Evolutionary conservation across 2,888 invertebrate genomes (phyloP), one percentile per base, ranked within the genome.

Genomic region (Branchellion lobata): DNA sequence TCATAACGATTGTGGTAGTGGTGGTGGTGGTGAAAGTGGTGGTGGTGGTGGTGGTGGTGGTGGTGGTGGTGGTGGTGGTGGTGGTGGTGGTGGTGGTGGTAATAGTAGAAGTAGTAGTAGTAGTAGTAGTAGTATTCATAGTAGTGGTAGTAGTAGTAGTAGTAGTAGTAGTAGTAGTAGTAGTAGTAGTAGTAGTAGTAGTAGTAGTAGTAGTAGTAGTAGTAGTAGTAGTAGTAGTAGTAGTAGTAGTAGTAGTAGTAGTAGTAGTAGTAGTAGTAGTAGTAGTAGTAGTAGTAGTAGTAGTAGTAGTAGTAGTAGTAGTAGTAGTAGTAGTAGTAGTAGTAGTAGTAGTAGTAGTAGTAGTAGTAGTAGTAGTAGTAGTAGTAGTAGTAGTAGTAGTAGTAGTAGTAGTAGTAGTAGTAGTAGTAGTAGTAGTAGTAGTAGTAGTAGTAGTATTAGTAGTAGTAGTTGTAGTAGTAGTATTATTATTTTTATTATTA

Each of bases 271-370:
- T 68, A 68, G 18, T 68, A 68, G 18, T 68, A 68, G 14, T 24
- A 68, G 18, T 68, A 68, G 18, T 68, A 68, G 18, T 68, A 68
- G 18, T 68, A 68, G 18, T 68, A 68, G 33, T 73, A 73, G 73
- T 33, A 33, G 73, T 73, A 73, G 73, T 33, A 33, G 73, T 73
- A 73, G 34, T 33, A 33, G 73, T 73, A 73, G 73, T 33, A 33
- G 73, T 73, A 73, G 73, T 33, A 33, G 73, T 73, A 73, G 73
- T 33, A 33, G 73, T 73, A 73, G 73, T 33, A 33, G 73, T 73
- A 36, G 73, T 33, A 33, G 73, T 73, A 73, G 73, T 33, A 33
- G 73, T 73, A 73, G 34, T 33, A 33, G 73, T 73, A 73, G 34
- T 33, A 33, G 73, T 73, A 73, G 73, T 33, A 33, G 73, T 73